phyloP scores from a whole-genome alignment of 2,797 vertebrate species.

The Bradypodion ventrale region DNA sequence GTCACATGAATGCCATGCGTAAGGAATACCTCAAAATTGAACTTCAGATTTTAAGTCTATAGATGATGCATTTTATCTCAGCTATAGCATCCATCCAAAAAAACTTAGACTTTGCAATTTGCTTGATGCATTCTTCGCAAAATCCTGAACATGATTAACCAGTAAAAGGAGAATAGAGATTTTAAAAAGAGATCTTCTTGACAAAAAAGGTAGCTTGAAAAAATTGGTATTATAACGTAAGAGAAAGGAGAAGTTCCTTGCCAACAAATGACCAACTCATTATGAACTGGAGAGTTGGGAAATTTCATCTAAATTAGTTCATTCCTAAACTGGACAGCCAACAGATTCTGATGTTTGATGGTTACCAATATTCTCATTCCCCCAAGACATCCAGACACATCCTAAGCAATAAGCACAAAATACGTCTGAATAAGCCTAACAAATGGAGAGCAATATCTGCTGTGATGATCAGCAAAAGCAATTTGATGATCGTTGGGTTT shows the following conservation, averaged over 20 bases:
- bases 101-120: neutral
- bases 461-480: conserved; percentile 4
- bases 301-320: conserved; percentile 31
- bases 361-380: conserved; percentile 22
- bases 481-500: neutral
- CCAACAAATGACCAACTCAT: neutral
- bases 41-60: conserved; percentile 15
- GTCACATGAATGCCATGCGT: conserved; percentile 19
- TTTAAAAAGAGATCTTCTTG: neutral
- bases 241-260: conserved; percentile 22
- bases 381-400: neutral
- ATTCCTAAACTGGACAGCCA: conserved; percentile 4
- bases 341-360: neutral
- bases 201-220: neutral
- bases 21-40: conserved; percentile 20
- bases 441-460: conserved; percentile 16
- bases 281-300: conserved; percentile 14
- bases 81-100: neutral
- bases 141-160: neutral
- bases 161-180: conserved; percentile 3
- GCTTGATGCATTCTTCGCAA: neutral
- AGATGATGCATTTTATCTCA: conserved; percentile 15
- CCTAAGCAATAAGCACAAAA: neutral
- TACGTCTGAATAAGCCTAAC: neutral
- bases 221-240: neutral